phyloP scores from a whole-genome alignment of 2,113 vertebrate genomes.

The Phasianus colchicus region DNA sequence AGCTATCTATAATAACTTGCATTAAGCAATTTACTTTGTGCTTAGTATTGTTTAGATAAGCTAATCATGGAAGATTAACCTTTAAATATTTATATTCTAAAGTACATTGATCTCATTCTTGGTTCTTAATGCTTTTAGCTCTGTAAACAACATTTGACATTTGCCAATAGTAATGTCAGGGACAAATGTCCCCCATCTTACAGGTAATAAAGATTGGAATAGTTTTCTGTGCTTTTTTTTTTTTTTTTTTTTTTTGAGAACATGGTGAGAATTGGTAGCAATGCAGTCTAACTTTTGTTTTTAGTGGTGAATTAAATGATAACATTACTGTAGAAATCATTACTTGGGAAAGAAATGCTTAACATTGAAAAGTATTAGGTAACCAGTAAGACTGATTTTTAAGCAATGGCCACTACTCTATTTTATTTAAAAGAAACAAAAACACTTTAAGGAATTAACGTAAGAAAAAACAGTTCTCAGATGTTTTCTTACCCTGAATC shows the following conservation, averaged over 20 bases:
- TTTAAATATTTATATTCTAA: conserved; percentile 60
- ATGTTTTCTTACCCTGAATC: not conserved
- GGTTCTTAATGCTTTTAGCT: conserved; percentile 50
- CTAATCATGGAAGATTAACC: conserved; percentile 61
- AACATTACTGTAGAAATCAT: not conserved
- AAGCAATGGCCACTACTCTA: not conserved
- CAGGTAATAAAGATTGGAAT: conserved; percentile 1
- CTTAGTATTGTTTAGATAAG: conserved; percentile 48
- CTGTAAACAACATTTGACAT: conserved; percentile 54
- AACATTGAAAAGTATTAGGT: not conserved
- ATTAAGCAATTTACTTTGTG: conserved; percentile 46
- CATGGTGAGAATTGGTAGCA: not conserved
- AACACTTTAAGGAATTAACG: not conserved
- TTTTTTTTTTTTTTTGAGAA: not conserved
- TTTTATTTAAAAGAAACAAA: not conserved
- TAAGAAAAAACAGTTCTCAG: not conserved
- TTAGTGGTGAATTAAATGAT: not conserved
- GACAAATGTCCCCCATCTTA: not conserved
- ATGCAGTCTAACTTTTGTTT: fast-evolving
- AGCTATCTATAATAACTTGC: conserved; percentile 4
- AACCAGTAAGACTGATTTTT: not conserved
- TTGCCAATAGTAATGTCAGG: conserved; percentile 33
- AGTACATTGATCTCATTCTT: conserved; percentile 37
- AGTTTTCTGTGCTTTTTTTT: not conserved
- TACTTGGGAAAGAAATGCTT: not conserved